Evolutionary conservation across 1,140 invertebrate genomes (phyloP).

Genomic region (Phenacoccus solenopsis): DNA sequence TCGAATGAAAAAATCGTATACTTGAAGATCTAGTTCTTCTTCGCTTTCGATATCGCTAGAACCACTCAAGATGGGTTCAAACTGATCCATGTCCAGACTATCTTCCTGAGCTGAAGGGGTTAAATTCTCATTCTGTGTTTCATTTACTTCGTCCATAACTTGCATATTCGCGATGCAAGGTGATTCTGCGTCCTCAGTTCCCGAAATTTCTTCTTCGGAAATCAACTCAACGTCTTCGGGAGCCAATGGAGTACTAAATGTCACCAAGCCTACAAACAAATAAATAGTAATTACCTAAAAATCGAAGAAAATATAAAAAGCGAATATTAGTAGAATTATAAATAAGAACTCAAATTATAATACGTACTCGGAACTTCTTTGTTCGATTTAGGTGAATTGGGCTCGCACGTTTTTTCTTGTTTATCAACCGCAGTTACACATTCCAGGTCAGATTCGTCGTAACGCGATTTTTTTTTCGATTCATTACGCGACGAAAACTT

Average conservation of each 20-base stretch:
- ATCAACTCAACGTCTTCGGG: conserved; percentile 6
- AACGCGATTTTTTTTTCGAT: not conserved
- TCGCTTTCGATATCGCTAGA: conserved; percentile 9
- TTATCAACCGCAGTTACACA: not conserved
- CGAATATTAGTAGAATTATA: not conserved
- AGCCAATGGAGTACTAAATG: not conserved
- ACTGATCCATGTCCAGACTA: conserved; percentile 9
- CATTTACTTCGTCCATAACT: not conserved
- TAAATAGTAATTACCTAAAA: not conserved
- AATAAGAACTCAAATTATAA: not conserved
- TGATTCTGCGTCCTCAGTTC: not conserved
- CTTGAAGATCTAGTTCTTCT: conserved; percentile 1
- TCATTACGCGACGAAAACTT: not conserved
- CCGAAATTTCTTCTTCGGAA: conserved; percentile 9
- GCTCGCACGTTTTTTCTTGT: not conserved
- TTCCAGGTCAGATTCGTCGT: not conserved
- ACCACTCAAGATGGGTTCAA: conserved; percentile 1
- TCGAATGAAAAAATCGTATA: not conserved
- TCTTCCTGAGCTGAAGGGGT: not conserved
- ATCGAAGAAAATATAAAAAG: not conserved
- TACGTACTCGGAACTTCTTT: not conserved
- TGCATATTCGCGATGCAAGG: not conserved
- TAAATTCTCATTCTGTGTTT: not conserved
- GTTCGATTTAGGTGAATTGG: not conserved
- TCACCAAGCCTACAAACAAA: not conserved